Conservation (phyloP, 2,797 vertebrate genomes). For the Oryzias sinensis region DNA sequence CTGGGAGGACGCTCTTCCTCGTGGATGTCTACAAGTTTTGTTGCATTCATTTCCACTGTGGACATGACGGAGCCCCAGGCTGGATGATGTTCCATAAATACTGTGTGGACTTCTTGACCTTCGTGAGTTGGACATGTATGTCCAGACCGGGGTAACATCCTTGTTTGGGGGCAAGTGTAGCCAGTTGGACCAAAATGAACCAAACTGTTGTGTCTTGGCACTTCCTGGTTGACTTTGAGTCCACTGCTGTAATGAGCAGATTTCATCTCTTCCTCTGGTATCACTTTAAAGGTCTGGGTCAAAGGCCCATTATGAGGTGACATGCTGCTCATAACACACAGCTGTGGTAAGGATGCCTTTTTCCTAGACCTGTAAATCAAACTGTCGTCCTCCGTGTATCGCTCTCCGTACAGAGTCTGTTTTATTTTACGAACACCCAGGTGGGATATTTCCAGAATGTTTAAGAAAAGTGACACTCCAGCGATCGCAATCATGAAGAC, state of each 20-base stretch:
- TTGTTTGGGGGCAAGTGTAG: constrained; percentile 55
- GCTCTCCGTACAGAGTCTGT: constrained; percentile 76
- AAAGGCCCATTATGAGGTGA: constrained; percentile 73
- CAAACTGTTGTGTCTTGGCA: constrained; percentile 57
- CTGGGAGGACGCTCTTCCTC: constrained; percentile 49
- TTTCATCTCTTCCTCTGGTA: constrained; percentile 69
- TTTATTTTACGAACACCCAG: constrained; percentile 87
- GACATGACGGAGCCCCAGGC: constrained; percentile 43
- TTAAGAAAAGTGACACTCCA: constrained; percentile 89
- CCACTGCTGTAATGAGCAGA: constrained; percentile 55
- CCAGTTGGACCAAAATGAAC: constrained; percentile 49
- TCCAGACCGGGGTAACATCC: constrained; percentile 38
- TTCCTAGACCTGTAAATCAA: constrained; percentile 76
- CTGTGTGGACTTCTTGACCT: constrained; percentile 25
- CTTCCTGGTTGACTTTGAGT: constrained; percentile 54
- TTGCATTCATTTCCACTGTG: constrained; percentile 19
- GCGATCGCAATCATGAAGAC: constrained; percentile 92
- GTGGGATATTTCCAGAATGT: constrained; percentile 90
- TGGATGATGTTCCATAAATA: constrained; percentile 34
- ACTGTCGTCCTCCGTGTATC: constrained; percentile 65
- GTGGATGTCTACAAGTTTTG: constrained; percentile 41
- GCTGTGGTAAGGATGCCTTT: constrained; percentile 70
- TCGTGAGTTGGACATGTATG: constrained; percentile 43
- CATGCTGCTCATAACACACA: constrained; percentile 70
- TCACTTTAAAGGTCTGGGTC: constrained; percentile 75